Conservation (phyloP, 2,797 vertebrate species). For the Hippocampus kuda region DNA sequence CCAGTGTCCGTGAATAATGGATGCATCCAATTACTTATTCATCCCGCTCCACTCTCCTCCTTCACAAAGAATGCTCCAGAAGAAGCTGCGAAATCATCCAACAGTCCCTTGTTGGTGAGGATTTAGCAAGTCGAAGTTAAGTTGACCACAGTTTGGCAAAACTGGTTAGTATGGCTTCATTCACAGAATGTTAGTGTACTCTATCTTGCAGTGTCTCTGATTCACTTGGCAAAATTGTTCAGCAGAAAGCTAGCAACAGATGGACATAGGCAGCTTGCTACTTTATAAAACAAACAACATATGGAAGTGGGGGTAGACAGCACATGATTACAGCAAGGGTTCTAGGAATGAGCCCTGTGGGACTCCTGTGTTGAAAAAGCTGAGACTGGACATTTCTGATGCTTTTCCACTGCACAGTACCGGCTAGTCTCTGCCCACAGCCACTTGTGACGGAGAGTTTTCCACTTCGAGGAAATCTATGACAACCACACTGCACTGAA, state of each 20-base stretch:
- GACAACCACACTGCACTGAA: no score
- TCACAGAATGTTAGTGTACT: neutral
- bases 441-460: neutral
- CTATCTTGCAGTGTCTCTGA: neutral
- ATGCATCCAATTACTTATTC: conserved; percentile 67
- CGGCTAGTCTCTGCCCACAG: neutral
- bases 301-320: neutral
- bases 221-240: neutral
- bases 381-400: neutral
- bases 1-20: conserved; percentile 63
- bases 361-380: neutral
- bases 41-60: conserved; percentile 33
- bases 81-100: neutral
- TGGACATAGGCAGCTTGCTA: neutral
- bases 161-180: neutral
- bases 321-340: neutral
- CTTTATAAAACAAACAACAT: neutral
- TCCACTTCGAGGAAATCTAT: neutral
- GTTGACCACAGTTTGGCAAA: neutral
- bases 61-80: conserved; percentile 5
- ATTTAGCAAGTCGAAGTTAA: neutral
- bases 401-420: neutral
- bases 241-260: neutral
- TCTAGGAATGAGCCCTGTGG: neutral
- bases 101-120: neutral